These are phyloP conservation scores for Sphaeridia pumilis DNA, from an alignment of 2,888 invertebrate genomes.

Conservation along the genomic window DNA sequence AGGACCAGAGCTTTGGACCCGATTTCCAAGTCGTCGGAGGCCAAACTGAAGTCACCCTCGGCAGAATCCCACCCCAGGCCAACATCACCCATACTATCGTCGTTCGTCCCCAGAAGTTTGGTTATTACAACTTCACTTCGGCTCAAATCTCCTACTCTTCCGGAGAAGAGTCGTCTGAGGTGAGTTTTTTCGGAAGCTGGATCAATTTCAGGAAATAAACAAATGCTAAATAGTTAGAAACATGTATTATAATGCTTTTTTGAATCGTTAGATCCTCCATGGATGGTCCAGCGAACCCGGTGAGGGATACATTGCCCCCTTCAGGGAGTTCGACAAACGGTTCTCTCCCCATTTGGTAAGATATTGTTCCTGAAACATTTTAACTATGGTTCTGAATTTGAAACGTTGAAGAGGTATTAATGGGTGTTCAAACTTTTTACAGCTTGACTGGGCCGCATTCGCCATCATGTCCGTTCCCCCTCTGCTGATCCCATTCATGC, in stretches of 20 bases:
- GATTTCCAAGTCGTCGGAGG: conserved; percentile 85
- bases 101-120: conserved; percentile 74
- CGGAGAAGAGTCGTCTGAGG: conserved; percentile 66
- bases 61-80: conserved; percentile 80
- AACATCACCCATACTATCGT: conserved; percentile 92
- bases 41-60: conserved; percentile 65
- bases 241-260: background rate
- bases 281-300: conserved; percentile 72
- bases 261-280: conserved; percentile 25
- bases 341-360: conserved; percentile 87
- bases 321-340: conserved; percentile 85
- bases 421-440: conserved; percentile 28
- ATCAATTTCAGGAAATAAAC: too few relatives aligned
- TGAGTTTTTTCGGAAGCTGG: conserved; percentile 40
- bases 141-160: conserved; percentile 82
- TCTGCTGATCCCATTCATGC: conserved; percentile 78
- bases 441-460: conserved; percentile 90
- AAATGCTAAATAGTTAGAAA: too few relatives aligned
- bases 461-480: conserved; percentile 94
- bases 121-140: conserved; percentile 93
- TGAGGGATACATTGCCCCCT: conserved; percentile 85
- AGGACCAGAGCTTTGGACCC: conserved; percentile 83
- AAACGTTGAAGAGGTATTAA: background rate
- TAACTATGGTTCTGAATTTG: background rate
- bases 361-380: conserved; percentile 6